These are phyloP conservation scores for Penaeus indicus DNA, from an alignment of 1,140 invertebrate species.

Conservation along the genomic window DNA sequence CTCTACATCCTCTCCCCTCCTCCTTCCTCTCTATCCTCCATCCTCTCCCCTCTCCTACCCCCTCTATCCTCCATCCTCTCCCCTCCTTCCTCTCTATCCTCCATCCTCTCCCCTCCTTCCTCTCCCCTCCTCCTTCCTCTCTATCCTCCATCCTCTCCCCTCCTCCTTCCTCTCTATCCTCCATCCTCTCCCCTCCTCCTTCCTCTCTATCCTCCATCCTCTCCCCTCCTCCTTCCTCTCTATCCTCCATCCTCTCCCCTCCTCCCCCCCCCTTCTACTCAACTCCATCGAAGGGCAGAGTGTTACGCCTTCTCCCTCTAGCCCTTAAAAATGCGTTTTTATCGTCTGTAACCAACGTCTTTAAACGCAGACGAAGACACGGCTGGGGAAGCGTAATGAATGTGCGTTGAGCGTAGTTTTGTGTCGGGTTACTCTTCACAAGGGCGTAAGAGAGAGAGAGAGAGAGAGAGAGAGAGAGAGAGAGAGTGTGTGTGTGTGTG, in stretches of 20 bases:
- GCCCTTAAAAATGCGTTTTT: too few relatives aligned
- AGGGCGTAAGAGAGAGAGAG: neutral
- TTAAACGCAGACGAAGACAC: too few relatives aligned
- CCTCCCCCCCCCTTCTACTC: neutral
- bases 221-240: neutral
- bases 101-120: neutral
- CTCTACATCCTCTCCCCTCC: neutral
- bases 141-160: too few relatives aligned
- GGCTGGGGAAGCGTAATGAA: too few relatives aligned
- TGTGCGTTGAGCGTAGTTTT: too few relatives aligned
- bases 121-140: too few relatives aligned
- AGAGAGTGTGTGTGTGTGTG: constrained; percentile 29
- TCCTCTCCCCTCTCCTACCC: neutral
- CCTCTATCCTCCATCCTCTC: neutral
- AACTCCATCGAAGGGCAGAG: too few relatives aligned
- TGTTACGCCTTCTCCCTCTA: too few relatives aligned
- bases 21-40: neutral
- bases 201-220: neutral
- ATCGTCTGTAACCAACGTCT: too few relatives aligned
- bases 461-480: neutral
- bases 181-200: too few relatives aligned
- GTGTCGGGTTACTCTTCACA: too few relatives aligned
- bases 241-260: neutral
- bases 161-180: neutral
- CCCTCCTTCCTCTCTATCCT: neutral